Conservation (phyloP, 2,888 invertebrate genomes). For the Chalcosyrphus nemorum region DNA sequence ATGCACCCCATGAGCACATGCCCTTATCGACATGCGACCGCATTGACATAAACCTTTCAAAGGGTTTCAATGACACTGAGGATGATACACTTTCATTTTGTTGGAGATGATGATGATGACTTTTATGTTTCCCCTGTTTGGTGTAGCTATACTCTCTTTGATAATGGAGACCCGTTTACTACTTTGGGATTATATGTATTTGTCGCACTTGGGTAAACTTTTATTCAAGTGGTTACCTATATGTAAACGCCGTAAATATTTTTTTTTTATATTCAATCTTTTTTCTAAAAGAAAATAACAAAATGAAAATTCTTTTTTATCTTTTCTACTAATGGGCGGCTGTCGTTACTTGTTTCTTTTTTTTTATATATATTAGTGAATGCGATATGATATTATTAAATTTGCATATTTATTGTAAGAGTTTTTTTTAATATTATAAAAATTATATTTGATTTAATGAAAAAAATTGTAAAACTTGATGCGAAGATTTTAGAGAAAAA, state of each 20-base stretch:
- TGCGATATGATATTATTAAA: slow-evolving; percentile 36
- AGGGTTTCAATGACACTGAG: slow-evolving; percentile 19
- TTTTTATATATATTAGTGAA: slow-evolving; percentile 58
- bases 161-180: not conserved
- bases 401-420: not conserved
- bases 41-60: slow-evolving; percentile 22
- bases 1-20: slow-evolving; percentile 20
- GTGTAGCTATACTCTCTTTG: not conserved
- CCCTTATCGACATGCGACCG: slow-evolving; percentile 16
- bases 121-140: slow-evolving; percentile 1
- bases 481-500: slow-evolving; percentile 43
- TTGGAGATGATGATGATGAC: slow-evolving; percentile 9
- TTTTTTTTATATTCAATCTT: slow-evolving; percentile 28
- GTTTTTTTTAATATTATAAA: not conserved
- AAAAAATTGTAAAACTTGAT: slow-evolving; percentile 28
- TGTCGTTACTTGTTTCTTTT: slow-evolving; percentile 79
- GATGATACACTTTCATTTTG: slow-evolving; percentile 44
- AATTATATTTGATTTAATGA: slow-evolving; percentile 4
- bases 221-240: slow-evolving; percentile 11
- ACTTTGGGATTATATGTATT: not conserved
- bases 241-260: slow-evolving; percentile 11
- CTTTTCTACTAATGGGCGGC: slow-evolving; percentile 78
- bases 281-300: slow-evolving; percentile 38
- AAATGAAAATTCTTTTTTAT: slow-evolving; percentile 17
- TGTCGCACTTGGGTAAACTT: slow-evolving; percentile 28